Percentiles rank a stretch among this genome's conserved stretches.
Evolutionary conservation across 1,140 invertebrate genomes (phyloP).

Genomic region (Dinothrombium tinctorium): DNA sequence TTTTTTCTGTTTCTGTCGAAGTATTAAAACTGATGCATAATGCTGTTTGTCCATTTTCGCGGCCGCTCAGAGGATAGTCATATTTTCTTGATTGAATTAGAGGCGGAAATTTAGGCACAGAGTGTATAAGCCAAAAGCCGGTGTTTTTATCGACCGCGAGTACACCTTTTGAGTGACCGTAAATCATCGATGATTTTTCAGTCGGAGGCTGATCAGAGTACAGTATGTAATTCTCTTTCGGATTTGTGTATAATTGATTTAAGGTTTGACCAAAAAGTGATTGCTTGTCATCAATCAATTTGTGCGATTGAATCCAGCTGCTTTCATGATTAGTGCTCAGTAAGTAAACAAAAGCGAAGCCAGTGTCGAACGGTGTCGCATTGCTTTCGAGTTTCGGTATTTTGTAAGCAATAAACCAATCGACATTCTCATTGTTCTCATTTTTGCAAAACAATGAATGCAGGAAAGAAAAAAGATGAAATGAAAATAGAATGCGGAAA

Average conservation of each 20-base stretch:
- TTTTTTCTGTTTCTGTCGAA: not conserved
- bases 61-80: not conserved
- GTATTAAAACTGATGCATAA: conserved; percentile 1
- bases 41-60: not conserved
- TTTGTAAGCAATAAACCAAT: conserved; percentile 15
- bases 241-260: not conserved
- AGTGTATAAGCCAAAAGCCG: conserved; percentile 76
- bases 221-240: not conserved
- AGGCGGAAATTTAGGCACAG: conserved; percentile 44
- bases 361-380: not conserved
- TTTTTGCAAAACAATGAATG: too few relatives aligned
- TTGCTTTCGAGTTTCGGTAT: conserved; percentile 11
- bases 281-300: not conserved
- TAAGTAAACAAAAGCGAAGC: not conserved
- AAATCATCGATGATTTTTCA: not conserved
- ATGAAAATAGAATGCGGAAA: too few relatives aligned
- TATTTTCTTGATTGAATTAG: not conserved
- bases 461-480: too few relatives aligned
- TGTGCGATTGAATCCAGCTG: not conserved
- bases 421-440: conserved; percentile 8
- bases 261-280: not conserved
- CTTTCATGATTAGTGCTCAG: not conserved
- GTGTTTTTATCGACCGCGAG: conserved; percentile 37
- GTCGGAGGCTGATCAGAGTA: not conserved
- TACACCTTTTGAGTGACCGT: conserved; percentile 26